These are phyloP conservation scores for Porites cylindrica DNA, from an alignment of 92 coral and sea anemone genomes.

Conservation along the genomic window DNA sequence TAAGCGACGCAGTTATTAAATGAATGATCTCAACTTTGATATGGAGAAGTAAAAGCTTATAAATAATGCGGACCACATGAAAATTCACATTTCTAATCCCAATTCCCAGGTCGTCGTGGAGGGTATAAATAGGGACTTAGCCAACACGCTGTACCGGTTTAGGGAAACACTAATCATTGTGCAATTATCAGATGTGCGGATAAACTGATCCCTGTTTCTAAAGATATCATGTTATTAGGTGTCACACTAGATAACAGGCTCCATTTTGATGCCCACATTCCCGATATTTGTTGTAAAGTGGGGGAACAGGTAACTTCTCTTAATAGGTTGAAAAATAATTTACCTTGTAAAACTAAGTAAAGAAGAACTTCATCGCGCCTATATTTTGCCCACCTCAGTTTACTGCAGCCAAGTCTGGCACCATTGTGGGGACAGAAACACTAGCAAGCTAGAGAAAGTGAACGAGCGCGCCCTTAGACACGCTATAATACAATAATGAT, in stretches of 20 bases:
- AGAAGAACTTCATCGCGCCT: too few relatives aligned
- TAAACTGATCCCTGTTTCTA: neutral
- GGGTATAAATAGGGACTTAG: constrained; percentile 4
- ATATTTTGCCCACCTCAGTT: neutral
- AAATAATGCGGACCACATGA: neutral
- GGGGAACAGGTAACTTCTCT: constrained; percentile 42
- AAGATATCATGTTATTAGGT: neutral
- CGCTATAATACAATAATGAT: too few relatives aligned
- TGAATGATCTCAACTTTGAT: too few relatives aligned
- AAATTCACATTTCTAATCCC: constrained; percentile 2
- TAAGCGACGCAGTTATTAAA: too few relatives aligned
- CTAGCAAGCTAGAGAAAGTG: too few relatives aligned
- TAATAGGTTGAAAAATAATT: constrained; percentile 32
- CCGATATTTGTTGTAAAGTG: constrained; percentile 6
- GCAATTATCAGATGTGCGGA: neutral
- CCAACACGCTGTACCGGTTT: constrained; percentile 2
- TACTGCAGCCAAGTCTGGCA: constrained; percentile 38
- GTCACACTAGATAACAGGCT: constrained; percentile 6
- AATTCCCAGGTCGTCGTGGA: neutral
- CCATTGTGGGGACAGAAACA: constrained; percentile 20
- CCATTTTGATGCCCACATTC: constrained; percentile 19
- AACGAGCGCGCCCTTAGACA: too few relatives aligned
- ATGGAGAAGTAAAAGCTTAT: neutral
- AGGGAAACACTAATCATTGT: neutral
- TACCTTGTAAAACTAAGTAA: too few relatives aligned